A percentile compares a stretch with the other conserved stretches of the same genome.
Conservation (phyloP, 2,113 vertebrate genomes). For the Echinops telfairi region DNA sequence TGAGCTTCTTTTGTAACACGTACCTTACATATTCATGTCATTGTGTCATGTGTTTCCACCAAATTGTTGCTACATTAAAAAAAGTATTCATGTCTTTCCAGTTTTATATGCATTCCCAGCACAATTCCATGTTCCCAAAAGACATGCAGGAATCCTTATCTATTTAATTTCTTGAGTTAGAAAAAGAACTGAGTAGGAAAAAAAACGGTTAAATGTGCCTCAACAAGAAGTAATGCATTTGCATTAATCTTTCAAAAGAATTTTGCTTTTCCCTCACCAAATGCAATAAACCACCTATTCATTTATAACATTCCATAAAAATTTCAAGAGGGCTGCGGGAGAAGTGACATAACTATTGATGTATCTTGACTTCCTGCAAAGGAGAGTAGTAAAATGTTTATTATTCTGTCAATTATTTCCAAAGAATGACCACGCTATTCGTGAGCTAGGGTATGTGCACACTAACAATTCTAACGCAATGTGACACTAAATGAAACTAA, state of each 20-base stretch:
- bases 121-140: background rate
- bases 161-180: slow-evolving; percentile 14
- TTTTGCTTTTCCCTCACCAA: slow-evolving; percentile 52
- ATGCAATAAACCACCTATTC: background rate
- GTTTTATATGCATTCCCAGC: background rate
- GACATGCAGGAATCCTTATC: background rate
- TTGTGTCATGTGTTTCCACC: background rate
- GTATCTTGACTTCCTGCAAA: slow-evolving; percentile 56
- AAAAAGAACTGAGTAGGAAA: background rate
- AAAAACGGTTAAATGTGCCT: background rate
- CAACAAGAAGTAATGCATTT: slow-evolving; percentile 31
- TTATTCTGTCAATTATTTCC: slow-evolving; percentile 72
- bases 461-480: slow-evolving; percentile 57
- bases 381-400: slow-evolving; percentile 53
- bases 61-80: background rate
- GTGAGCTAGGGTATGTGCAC: slow-evolving; percentile 35
- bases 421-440: slow-evolving; percentile 53
- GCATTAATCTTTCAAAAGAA: slow-evolving; percentile 15
- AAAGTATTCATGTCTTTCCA: background rate
- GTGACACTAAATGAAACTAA: slow-evolving; percentile 69
- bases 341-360: slow-evolving; percentile 59
- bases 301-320: slow-evolving; percentile 33
- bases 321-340: background rate
- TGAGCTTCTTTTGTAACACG: background rate
- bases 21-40: background rate